Conservation (phyloP, 2,888 invertebrate genomes). For the Neuroscelio doddi region DNA sequence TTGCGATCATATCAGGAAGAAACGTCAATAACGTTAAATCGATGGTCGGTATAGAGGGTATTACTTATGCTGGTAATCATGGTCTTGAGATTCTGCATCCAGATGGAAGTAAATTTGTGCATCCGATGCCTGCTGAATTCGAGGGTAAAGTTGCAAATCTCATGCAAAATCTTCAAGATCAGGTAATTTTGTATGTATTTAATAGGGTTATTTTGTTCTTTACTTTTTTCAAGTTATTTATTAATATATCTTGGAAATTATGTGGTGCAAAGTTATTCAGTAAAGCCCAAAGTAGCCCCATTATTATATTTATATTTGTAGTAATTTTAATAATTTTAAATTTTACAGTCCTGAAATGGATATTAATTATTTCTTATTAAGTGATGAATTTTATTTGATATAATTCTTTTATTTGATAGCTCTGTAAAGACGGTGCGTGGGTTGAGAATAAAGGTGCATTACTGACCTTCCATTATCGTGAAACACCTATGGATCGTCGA, state of each 20-base stretch:
- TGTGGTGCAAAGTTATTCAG: too few species aligned
- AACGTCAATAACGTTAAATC: slow-evolving; percentile 90
- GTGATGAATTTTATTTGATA: not conserved
- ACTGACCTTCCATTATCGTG: slow-evolving; percentile 90
- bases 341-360: too few species aligned
- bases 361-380: too few species aligned
- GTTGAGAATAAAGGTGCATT: slow-evolving; percentile 92
- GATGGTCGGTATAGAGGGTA: slow-evolving; percentile 93
- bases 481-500: slow-evolving; percentile 82
- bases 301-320: too few species aligned
- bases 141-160: slow-evolving; percentile 86
- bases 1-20: slow-evolving; percentile 89
- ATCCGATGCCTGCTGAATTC: slow-evolving; percentile 90
- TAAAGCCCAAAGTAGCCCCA: too few species aligned
- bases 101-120: slow-evolving; percentile 91
- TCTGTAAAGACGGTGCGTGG: slow-evolving; percentile 91
- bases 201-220: too few species aligned
- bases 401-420: slow-evolving; percentile 70
- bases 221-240: too few species aligned
- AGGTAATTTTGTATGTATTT: slow-evolving; percentile 71
- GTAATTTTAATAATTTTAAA: too few species aligned
- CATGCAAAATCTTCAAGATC: slow-evolving; percentile 86
- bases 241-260: too few species aligned
- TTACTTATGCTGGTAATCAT: slow-evolving; percentile 93
- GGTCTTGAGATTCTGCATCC: slow-evolving; percentile 92